Evolutionary conservation across 1,140 invertebrate species (phyloP).

Genomic region (Drosophila pectinifera): DNA sequence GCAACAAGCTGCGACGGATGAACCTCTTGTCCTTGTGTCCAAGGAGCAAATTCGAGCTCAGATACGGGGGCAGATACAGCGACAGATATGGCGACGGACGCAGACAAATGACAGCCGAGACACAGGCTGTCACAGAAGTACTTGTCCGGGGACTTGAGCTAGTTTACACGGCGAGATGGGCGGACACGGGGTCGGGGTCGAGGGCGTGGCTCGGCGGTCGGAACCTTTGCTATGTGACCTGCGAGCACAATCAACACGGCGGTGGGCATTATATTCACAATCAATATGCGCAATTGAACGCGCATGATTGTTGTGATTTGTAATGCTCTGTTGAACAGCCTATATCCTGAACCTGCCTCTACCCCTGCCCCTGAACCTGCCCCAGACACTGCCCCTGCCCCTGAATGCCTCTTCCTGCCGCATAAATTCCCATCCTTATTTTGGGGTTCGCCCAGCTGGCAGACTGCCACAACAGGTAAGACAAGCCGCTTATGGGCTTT

Average conservation of each 20-base stretch:
- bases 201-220: conserved; percentile 13
- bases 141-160: conserved; percentile 47
- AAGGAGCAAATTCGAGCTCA: conserved; percentile 35
- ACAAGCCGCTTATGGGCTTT: not conserved
- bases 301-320: conserved; percentile 77
- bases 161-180: conserved; percentile 21
- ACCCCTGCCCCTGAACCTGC: not conserved
- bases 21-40: conserved; percentile 53
- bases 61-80: conserved; percentile 14
- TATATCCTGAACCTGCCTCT: not conserved
- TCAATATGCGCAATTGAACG: conserved; percentile 81
- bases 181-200: not conserved
- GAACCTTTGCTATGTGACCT: conserved; percentile 69
- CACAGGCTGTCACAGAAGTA: conserved; percentile 48
- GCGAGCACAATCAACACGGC: conserved; percentile 68
- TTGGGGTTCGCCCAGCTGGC: not conserved
- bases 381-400: too few species aligned
- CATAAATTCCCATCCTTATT: not conserved
- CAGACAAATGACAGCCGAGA: conserved; percentile 74
- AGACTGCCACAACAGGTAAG: conserved; percentile 52
- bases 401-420: not conserved
- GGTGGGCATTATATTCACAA: conserved; percentile 66
- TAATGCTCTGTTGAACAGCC: conserved; percentile 23
- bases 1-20: conserved; percentile 66
- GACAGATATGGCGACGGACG: conserved; percentile 44